Conservation (phyloP, 2,888 invertebrate species). For the Oligia fasciuncula region DNA sequence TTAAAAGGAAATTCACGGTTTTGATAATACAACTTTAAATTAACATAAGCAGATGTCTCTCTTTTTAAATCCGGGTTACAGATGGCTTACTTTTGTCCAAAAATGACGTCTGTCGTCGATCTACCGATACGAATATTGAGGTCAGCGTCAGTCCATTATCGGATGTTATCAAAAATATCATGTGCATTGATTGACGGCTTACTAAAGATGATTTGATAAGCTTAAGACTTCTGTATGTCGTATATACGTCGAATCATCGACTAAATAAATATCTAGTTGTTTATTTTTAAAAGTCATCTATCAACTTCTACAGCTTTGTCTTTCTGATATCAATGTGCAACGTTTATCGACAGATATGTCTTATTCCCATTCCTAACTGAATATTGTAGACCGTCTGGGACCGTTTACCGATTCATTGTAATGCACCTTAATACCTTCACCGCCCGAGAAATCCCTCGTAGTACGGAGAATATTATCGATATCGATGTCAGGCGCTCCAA, state of each 20-base stretch:
- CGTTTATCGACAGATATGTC: slow-evolving; percentile 24
- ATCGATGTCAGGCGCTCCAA: neutral
- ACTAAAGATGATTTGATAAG: slow-evolving; percentile 8
- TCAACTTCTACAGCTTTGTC: slow-evolving; percentile 1
- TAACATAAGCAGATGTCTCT: neutral
- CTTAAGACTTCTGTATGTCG: neutral
- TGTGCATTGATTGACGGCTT: slow-evolving; percentile 24
- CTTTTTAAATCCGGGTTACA: slow-evolving; percentile 1
- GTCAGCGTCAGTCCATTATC: slow-evolving; percentile 3
- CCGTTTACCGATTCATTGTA: slow-evolving; percentile 21
- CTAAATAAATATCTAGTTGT: slow-evolving; percentile 1
- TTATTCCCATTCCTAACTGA: slow-evolving; percentile 4
- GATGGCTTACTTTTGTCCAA: neutral
- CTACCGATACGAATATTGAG: slow-evolving; percentile 21
- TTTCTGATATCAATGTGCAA: slow-evolving; percentile 3
- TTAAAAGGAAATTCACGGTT: slow-evolving; percentile 57
- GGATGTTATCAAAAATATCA: slow-evolving; percentile 28
- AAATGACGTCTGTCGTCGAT: neutral
- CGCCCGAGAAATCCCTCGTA: neutral
- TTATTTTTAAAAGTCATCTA: neutral
- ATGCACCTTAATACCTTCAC: slow-evolving; percentile 5
- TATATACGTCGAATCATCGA: neutral
- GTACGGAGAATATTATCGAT: slow-evolving; percentile 2
- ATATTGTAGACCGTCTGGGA: slow-evolving; percentile 13
- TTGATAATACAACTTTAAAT: neutral